Conservation (phyloP, 1,140 invertebrate species). For the Calliphora vicina region DNA sequence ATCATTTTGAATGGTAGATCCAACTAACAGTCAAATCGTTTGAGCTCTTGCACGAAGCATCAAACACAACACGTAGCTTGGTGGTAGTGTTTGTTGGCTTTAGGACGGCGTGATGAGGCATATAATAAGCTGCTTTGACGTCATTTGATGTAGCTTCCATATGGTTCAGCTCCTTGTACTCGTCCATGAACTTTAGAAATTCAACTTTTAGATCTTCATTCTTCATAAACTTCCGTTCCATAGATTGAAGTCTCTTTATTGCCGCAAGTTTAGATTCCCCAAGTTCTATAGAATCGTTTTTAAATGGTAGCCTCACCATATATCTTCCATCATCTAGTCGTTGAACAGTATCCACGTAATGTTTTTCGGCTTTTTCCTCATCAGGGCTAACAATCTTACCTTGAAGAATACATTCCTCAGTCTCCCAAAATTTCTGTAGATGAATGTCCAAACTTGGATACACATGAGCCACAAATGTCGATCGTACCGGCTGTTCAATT, state of each 20-base stretch:
- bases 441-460: not conserved
- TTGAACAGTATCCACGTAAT: not conserved
- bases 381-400: not conserved
- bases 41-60: slow-evolving; percentile 44
- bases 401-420: slow-evolving; percentile 6
- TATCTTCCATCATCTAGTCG: not conserved
- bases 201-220: slow-evolving; percentile 41
- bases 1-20: slow-evolving; percentile 50
- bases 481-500: not conserved
- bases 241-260: not conserved
- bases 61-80: slow-evolving; percentile 49
- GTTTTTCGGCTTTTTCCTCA: slow-evolving; percentile 14
- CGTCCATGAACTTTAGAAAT: slow-evolving; percentile 48
- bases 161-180: slow-evolving; percentile 55
- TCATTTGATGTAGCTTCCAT: slow-evolving; percentile 49
- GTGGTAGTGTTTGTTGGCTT: slow-evolving; percentile 51
- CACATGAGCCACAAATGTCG: not conserved
- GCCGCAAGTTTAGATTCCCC: not conserved
- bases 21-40: slow-evolving; percentile 49
- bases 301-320: slow-evolving; percentile 11
- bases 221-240: slow-evolving; percentile 51
- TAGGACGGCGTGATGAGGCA: slow-evolving; percentile 56
- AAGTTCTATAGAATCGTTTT: slow-evolving; percentile 7
- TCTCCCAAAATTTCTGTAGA: slow-evolving; percentile 27
- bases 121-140: slow-evolving; percentile 40